Conservation (phyloP, 2,113 vertebrate species). For the Elachura formosa region DNA sequence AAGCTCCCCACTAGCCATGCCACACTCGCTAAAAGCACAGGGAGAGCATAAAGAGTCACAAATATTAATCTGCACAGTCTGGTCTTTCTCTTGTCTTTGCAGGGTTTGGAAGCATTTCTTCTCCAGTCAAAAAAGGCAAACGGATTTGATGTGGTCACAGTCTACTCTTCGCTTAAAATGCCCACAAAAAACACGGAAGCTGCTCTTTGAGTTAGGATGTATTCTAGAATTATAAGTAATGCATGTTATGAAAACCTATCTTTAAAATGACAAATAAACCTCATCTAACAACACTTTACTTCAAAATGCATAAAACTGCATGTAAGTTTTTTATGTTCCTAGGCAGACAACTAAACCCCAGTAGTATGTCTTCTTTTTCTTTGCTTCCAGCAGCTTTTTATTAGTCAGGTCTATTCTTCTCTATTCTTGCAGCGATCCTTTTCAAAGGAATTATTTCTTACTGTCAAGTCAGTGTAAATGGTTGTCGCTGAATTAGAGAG, state of each 20-base stretch:
- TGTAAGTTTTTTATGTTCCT: background rate
- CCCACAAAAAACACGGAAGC: background rate
- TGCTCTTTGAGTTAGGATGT: background rate
- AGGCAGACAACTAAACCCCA: background rate
- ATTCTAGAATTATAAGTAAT: background rate
- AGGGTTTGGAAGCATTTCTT: background rate
- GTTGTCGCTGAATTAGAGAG: constrained; percentile 18
- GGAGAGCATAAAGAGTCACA: background rate
- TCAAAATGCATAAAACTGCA: background rate
- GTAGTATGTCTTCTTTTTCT: background rate
- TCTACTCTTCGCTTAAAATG: background rate
- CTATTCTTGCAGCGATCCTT: background rate
- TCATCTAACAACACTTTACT: background rate
- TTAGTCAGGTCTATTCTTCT: background rate
- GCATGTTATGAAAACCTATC: background rate
- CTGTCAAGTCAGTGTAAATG: background rate
- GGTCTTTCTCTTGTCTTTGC: background rate
- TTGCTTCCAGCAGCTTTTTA: background rate
- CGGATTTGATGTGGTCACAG: background rate
- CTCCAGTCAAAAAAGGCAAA: background rate
- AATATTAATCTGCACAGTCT: background rate
- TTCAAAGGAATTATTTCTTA: constrained; percentile 34
- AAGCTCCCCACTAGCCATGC: background rate
- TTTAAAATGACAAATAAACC: background rate
- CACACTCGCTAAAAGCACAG: constrained; percentile 7